Conservation (phyloP, 2,888 invertebrate genomes). For the Bhutanitis thaidina region DNA sequence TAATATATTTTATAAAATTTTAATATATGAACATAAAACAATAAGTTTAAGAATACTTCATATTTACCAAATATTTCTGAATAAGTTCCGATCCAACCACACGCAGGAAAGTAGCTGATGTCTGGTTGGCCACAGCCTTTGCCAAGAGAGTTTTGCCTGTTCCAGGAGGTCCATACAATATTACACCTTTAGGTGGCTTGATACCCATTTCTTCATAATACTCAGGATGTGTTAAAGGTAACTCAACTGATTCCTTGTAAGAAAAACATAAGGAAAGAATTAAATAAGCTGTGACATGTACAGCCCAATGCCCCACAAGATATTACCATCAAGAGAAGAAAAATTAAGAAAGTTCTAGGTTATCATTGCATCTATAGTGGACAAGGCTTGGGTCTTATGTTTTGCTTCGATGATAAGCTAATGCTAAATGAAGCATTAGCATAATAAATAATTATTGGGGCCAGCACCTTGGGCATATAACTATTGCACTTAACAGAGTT, state of each 20-base stretch:
- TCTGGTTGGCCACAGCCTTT: constrained; percentile 99
- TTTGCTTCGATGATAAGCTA: no score
- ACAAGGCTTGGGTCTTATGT: no score
- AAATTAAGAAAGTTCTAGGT: no score
- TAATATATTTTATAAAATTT: background rate
- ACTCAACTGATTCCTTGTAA: constrained; percentile 93
- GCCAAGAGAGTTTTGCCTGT: constrained; percentile 99
- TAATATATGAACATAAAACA: background rate
- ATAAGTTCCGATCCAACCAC: constrained; percentile 99
- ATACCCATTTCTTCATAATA: constrained; percentile 99
- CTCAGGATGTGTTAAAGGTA: constrained; percentile 99
- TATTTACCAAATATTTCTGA: constrained; percentile 94
- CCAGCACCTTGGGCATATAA: no score
- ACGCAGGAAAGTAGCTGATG: constrained; percentile 98
- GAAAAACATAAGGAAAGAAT: constrained; percentile 4
- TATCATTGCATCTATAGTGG: no score
- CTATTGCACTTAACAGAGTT: no score
- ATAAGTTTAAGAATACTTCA: background rate
- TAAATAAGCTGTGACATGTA: no score
- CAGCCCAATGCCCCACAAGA: no score
- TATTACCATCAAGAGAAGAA: no score
- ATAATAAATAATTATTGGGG: no score
- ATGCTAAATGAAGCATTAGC: no score
- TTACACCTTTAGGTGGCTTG: constrained; percentile 99
- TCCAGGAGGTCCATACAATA: constrained; percentile 98